Conservation (phyloP, 2,797 vertebrate genomes). For the Cichlasoma orientale region DNA sequence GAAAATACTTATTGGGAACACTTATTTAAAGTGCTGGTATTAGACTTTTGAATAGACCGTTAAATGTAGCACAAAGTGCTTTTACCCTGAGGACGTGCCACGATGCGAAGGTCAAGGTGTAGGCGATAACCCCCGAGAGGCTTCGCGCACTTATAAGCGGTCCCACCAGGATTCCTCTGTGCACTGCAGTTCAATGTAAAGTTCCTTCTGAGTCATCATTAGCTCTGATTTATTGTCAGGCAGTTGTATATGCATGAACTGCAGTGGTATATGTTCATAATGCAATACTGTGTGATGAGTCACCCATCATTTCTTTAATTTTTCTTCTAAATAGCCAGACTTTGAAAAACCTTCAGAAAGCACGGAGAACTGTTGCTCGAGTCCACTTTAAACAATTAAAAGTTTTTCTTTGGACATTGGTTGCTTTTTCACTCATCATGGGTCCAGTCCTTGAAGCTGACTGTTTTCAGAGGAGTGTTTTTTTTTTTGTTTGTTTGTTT, state of each 20-base stretch:
- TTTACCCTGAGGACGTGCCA: not conserved
- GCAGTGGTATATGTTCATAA: slow-evolving; percentile 8
- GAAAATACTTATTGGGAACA: slow-evolving; percentile 1
- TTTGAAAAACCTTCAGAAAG: no score
- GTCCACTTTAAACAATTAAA: no score
- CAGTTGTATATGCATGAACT: not conserved
- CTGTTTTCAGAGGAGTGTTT: no score
- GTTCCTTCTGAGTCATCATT: slow-evolving; percentile 1
- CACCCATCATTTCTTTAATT: no score
- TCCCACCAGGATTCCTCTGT: not conserved
- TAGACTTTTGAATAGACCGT: not conserved
- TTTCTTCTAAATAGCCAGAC: no score
- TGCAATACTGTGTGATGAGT: not conserved
- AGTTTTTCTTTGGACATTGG: no score
- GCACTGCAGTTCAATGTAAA: not conserved
- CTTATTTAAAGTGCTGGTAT: not conserved
- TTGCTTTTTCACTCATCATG: no score
- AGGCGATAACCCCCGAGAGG: not conserved
- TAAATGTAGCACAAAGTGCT: not conserved
- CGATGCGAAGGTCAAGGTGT: slow-evolving; percentile 14
- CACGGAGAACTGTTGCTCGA: no score
- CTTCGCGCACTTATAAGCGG: not conserved
- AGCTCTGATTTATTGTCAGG: slow-evolving; percentile 7
- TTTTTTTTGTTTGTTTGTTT: no score
- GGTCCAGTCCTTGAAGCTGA: no score